Conservation (phyloP, 2,888 invertebrate genomes). For the Xanthorhoe spadicearia region DNA sequence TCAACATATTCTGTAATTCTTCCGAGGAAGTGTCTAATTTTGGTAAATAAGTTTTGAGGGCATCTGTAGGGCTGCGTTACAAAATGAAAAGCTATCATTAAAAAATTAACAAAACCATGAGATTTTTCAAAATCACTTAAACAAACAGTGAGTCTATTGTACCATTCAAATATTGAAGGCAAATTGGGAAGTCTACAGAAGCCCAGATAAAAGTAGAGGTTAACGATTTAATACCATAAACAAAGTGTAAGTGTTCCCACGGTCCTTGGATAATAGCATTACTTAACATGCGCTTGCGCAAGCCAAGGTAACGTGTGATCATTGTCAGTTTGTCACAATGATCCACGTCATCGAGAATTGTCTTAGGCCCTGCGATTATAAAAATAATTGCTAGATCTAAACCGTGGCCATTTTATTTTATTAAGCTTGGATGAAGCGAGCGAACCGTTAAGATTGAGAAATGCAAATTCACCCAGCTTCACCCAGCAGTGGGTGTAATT, state of each 20-base stretch:
- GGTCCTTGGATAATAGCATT: constrained; percentile 76
- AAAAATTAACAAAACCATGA: no score
- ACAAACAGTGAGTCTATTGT: no score
- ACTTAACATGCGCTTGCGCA: constrained; percentile 76
- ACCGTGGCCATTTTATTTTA: background rate
- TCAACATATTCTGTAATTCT: no score
- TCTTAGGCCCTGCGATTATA: constrained; percentile 17
- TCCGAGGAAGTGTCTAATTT: no score
- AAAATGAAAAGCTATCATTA: no score
- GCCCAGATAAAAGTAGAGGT: constrained; percentile 32
- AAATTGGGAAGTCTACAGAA: background rate
- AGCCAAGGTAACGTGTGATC: constrained; percentile 68
- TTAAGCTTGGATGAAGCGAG: background rate
- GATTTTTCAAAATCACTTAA: no score
- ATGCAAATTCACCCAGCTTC: no score
- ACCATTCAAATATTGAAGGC: background rate
- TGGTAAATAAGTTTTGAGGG: no score
- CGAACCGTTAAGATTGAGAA: no score
- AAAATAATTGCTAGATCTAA: constrained; percentile 8
- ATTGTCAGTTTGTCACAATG: constrained; percentile 50
- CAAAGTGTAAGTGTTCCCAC: constrained; percentile 65
- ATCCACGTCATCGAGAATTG: constrained; percentile 22
- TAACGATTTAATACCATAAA: constrained; percentile 29
- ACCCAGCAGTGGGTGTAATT: no score
- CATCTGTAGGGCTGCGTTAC: no score